Base-by-base conservation (phyloP, 2,888 invertebrate genomes). In the Lepidochitona cinerea region DNA sequence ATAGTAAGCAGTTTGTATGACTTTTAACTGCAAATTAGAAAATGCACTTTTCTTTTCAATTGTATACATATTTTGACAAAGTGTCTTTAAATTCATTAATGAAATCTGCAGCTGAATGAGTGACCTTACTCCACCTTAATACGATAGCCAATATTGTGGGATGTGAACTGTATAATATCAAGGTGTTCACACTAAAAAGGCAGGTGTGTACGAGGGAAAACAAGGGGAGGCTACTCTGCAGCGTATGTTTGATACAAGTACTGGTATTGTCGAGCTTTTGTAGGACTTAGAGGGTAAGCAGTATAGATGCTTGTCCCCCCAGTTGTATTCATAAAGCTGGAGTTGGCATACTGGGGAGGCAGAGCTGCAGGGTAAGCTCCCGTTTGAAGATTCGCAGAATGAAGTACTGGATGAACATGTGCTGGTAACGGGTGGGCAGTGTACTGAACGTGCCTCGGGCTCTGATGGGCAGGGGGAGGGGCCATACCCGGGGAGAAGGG, bases 381-480 rank as follows among this genome's bases (percentile, higher is more conserved):
- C 33, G 66, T 68, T 32, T 84, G 82, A 18, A 83, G 75, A 33
- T 84, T 81, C 23, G 88, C 80, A 12, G 87, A 83, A 80, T 85
- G 88, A 37, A 89, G 79, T 66, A 89, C 84, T 5, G 89, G 87
- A 77, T 89, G 95, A 3, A 66, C 66, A 90, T 96, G 96, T 9
- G 95, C 95, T 77, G 95, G 95, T 85, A 95, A 91, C 65, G 95
- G 95, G 91, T 95, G 95, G 68, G 94, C 93, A 76, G 95, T 93
- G 91, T 83, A 88, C 84, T 93, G 91, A 77, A 89, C 84, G 68
- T 89, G 87, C 33, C 94, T 92, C 70, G 95, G 95, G 86, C 94
- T 94, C 83, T 94, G 94, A 80, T 90, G 96, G 29, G 96, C 96
- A 68, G 95, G 95, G 12, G 96, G 96, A 67, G 96, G 96, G 53